Evolutionary conservation across 2,797 vertebrate genomes (phyloP).

Genomic region (Anniella stebbinsi): DNA sequence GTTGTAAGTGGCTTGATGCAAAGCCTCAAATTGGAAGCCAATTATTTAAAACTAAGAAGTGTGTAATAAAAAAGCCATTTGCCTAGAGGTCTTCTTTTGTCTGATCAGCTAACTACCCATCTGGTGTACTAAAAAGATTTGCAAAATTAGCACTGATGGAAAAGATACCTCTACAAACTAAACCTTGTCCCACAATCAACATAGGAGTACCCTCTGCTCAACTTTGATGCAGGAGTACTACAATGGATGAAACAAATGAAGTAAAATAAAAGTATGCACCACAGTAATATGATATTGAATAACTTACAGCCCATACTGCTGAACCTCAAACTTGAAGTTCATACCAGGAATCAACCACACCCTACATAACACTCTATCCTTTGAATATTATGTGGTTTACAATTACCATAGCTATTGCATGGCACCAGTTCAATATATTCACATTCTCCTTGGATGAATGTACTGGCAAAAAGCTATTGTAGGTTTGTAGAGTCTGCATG

Average conservation of each 20-base stretch:
- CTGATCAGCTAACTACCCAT: slow-evolving; percentile 32
- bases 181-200: slow-evolving; percentile 9
- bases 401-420: background rate
- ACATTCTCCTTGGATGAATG: background rate
- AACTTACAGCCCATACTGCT: background rate
- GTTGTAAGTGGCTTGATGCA: slow-evolving; percentile 29
- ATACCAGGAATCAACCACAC: background rate
- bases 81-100: slow-evolving; percentile 43
- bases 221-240: background rate
- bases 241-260: slow-evolving; percentile 9
- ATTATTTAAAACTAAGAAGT: slow-evolving; percentile 53
- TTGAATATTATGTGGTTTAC: background rate
- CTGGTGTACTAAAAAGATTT: slow-evolving; percentile 43
- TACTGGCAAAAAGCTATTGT: background rate
- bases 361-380: background rate
- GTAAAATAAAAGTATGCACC: background rate
- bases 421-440: background rate
- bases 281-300: too few species aligned
- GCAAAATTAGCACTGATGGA: slow-evolving; percentile 37
- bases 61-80: slow-evolving; percentile 47
- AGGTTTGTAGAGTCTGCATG: background rate
- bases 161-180: slow-evolving; percentile 24
- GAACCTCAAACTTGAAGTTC: background rate
- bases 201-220: slow-evolving; percentile 21
- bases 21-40: slow-evolving; percentile 42